Conservation (phyloP, 1,140 invertebrate species). For the Brachionus koreanus region DNA sequence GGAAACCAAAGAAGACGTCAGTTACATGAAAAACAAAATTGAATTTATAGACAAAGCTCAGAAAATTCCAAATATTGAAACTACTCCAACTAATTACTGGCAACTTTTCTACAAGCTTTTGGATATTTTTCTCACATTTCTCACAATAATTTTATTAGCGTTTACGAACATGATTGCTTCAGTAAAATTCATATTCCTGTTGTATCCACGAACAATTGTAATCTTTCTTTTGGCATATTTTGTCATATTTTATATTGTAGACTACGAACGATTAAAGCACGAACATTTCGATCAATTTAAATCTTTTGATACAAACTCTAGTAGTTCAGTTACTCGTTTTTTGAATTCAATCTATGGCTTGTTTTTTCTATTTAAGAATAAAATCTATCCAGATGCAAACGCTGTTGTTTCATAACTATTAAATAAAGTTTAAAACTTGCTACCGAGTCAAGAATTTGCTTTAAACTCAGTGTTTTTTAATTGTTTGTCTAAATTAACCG, state of each 20-base stretch:
- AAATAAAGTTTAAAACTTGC: neutral
- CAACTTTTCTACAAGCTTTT: slow-evolving; percentile 33
- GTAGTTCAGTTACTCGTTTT: neutral
- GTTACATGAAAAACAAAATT: slow-evolving; percentile 33
- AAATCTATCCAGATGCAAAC: neutral
- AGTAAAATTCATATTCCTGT: slow-evolving; percentile 37
- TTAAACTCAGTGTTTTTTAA: too few relatives aligned
- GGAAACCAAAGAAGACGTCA: slow-evolving; percentile 34
- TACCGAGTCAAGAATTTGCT: neutral
- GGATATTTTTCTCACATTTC: slow-evolving; percentile 11
- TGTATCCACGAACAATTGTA: slow-evolving; percentile 36
- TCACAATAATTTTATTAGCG: slow-evolving; percentile 2
- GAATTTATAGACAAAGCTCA: slow-evolving; percentile 32
- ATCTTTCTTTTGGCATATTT: slow-evolving; percentile 18
- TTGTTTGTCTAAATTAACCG: neutral
- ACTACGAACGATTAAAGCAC: neutral
- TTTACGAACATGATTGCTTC: slow-evolving; percentile 24
- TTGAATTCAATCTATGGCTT: slow-evolving; percentile 2
- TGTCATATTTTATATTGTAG: slow-evolving; percentile 1
- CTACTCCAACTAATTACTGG: neutral
- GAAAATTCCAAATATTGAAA: slow-evolving; percentile 29
- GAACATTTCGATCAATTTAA: neutral
- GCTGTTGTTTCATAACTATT: neutral
- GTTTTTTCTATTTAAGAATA: neutral
- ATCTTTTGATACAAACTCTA: neutral